phyloP scores from a whole-genome alignment of 2,113 vertebrate species.

The Limnothrissa miodon region DNA sequence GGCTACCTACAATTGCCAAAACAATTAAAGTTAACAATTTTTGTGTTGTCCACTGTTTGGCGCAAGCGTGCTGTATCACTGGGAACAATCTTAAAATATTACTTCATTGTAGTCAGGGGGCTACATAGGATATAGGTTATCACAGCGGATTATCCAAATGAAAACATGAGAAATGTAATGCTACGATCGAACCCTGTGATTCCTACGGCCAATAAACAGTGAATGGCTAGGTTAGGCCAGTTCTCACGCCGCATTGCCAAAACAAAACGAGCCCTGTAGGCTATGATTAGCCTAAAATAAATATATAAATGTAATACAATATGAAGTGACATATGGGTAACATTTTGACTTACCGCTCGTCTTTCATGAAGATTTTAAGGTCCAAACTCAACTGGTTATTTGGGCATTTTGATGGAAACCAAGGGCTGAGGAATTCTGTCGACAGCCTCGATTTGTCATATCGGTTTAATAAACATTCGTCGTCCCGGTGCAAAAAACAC shows the following conservation, averaged over 20 bases:
- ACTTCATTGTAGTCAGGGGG: background rate
- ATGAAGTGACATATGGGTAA: background rate
- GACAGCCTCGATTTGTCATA: slow-evolving; percentile 37
- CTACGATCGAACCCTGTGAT: background rate
- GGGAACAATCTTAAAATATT: background rate
- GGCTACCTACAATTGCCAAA: background rate
- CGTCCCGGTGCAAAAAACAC: background rate
- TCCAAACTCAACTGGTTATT: slow-evolving; percentile 48
- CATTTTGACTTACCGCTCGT: slow-evolving; percentile 52
- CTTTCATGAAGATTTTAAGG: slow-evolving; percentile 58
- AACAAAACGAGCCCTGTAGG: slow-evolving; percentile 30
- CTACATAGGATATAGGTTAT: background rate
- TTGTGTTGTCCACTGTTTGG: background rate
- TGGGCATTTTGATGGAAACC: slow-evolving; percentile 35
- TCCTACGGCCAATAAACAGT: background rate
- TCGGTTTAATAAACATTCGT: slow-evolving; percentile 39
- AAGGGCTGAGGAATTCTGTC: slow-evolving; percentile 33
- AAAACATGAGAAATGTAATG: background rate
- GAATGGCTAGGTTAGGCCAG: slow-evolving; percentile 27
- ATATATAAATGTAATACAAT: background rate
- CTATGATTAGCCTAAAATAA: background rate
- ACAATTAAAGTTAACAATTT: background rate
- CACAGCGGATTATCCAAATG: background rate
- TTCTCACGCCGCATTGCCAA: slow-evolving; percentile 44
- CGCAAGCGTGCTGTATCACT: background rate